These are phyloP conservation scores for Desmophyllum pertusum DNA, from an alignment of 92 coral and sea anemone species.

Conservation along the genomic window DNA sequence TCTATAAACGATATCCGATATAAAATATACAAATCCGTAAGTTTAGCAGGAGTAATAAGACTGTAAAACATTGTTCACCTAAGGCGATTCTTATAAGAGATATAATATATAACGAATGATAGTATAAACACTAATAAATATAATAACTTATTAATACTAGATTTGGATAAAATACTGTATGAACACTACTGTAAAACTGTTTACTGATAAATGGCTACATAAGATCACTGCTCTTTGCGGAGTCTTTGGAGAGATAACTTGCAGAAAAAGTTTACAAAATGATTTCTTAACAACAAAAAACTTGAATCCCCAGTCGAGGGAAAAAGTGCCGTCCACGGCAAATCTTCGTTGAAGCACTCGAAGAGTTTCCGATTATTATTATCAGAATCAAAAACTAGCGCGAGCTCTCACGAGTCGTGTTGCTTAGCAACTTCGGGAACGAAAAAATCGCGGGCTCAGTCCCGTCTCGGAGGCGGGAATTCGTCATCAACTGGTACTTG, in stretches of 20 bases:
- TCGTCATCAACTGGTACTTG: too few relatives aligned
- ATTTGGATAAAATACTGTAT: not conserved
- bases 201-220: not conserved
- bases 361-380: too few relatives aligned
- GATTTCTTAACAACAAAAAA: not conserved
- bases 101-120: not conserved
- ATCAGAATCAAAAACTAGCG: too few relatives aligned
- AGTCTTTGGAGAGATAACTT: not conserved
- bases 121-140: not conserved
- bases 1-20: not conserved
- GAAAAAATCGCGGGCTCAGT: too few relatives aligned
- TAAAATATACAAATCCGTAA: not conserved
- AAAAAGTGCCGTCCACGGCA: too few relatives aligned
- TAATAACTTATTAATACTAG: not conserved
- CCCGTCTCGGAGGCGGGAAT: too few relatives aligned
- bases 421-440: too few relatives aligned
- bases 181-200: not conserved
- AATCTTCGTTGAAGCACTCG: too few relatives aligned
- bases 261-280: not conserved
- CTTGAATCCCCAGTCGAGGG: not conserved
- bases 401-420: too few relatives aligned
- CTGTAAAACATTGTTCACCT: not conserved
- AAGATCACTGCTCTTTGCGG: not conserved
- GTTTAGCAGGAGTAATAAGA: constrained; percentile 1
- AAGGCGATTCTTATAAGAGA: not conserved